Base-by-base conservation (phyloP, 2,888 invertebrate species). In the Aricia artaxerxes region DNA sequence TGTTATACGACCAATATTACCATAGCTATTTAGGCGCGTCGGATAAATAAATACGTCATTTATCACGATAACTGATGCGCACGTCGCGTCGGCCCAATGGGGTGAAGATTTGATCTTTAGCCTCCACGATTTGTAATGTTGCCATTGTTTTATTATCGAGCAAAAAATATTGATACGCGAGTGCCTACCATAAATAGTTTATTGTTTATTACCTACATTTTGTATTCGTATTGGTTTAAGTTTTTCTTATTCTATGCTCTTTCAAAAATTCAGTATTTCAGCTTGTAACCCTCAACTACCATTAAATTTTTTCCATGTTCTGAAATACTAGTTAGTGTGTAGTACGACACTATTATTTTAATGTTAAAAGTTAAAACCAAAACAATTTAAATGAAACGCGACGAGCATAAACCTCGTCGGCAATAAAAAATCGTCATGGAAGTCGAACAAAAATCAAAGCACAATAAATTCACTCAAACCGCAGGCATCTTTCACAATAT, bases 11-110 rank as follows among this genome's bases (percentile, higher is more conserved):
- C 93, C 92, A 94, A 94, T 94, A 94, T 94, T 94, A 94, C 94
- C 94, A 94, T 93, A 94, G 94, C 94, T 93, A 94, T 94, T 94
- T 94, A 94, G 91, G 92, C 90, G 93, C 92, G 91, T 91, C 92
- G 92, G 92, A 94, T 94, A 94, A 94, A 94, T 94, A 94, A 94
- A 94, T 94, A 94, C 89, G 92, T 92, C 93, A 94, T 94, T 94
- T 94, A 94, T 94, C 94, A 94, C 91, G 92, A 93, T 92, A 93
- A 93, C 92, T 89, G 91, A 91, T 92, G 92, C 92, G 89, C 91
- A 91, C 89, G 87, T 88, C 88, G 87, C 87, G 88, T 89, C 90
- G 87, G 84, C 85, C 85, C 85, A 89, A 90, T 89, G 90, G 89
- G 89, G 90, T 91, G 89, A 88, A 89, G 91, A 91, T 92, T 90